Conservation (phyloP, 2,113 vertebrate species). For the Spermophilus dauricus region DNA sequence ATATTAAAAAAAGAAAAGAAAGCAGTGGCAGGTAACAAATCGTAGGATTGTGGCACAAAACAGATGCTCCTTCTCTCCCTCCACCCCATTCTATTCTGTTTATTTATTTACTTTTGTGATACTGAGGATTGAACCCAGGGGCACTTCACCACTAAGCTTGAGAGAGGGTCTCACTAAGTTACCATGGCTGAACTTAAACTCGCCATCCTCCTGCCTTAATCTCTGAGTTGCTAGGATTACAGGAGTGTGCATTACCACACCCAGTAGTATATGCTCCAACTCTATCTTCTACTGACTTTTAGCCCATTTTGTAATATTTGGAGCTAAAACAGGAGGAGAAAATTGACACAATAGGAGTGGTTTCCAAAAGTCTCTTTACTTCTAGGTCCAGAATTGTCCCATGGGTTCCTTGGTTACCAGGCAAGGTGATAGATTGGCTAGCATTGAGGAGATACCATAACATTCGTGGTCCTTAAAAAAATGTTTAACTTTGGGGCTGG, state of each 20-base stretch:
- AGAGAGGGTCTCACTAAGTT: too few relatives aligned
- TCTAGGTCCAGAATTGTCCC: neutral
- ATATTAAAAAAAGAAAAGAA: neutral
- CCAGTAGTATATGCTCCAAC: neutral
- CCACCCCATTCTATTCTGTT: too few relatives aligned
- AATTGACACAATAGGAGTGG: neutral
- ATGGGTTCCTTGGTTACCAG: neutral
- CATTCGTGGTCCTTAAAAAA: neutral
- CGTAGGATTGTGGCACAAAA: slow-evolving; percentile 34
- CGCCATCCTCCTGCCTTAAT: too few relatives aligned
- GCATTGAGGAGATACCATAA: neutral
- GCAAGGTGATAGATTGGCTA: neutral
- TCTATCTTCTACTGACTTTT: neutral
- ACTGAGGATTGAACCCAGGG: too few relatives aligned
- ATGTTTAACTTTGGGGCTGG: too few relatives aligned
- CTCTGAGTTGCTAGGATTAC: too few relatives aligned
- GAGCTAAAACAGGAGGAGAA: slow-evolving; percentile 70
- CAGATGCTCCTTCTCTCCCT: slow-evolving; percentile 31
- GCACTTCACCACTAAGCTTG: too few relatives aligned
- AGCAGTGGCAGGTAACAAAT: slow-evolving; percentile 58
- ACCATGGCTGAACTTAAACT: too few relatives aligned
- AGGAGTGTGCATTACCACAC: too few relatives aligned
- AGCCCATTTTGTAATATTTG: slow-evolving; percentile 43
- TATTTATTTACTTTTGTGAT: too few relatives aligned
- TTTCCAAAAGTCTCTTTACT: too few relatives aligned